Conservation (phyloP, 2,888 invertebrate species). For the Tanytarsus gracilentus region DNA sequence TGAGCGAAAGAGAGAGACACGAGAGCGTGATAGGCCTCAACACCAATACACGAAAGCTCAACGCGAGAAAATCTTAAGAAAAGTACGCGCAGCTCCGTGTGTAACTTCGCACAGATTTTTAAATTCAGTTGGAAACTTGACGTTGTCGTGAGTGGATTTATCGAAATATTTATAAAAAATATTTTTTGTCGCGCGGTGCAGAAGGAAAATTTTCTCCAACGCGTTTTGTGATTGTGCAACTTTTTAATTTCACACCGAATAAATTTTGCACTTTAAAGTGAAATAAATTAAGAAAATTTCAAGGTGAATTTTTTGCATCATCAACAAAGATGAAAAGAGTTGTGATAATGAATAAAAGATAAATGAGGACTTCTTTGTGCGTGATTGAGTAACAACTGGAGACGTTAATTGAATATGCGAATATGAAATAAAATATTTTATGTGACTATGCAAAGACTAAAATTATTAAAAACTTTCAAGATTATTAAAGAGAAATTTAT, state of each 20-base stretch:
- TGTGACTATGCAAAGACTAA: too few species aligned
- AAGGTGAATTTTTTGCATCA: slow-evolving; percentile 21
- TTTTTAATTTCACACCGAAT: slow-evolving; percentile 20
- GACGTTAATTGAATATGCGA: too few species aligned
- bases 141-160: slow-evolving; percentile 16
- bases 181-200: not conserved
- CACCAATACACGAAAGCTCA: not conserved
- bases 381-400: too few species aligned
- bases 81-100: not conserved
- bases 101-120: not conserved
- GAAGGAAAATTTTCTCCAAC: not conserved
- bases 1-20: not conserved
- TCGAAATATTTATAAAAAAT: too few species aligned
- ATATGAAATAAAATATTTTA: too few species aligned
- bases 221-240: slow-evolving; percentile 7
- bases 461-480: too few species aligned
- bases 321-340: too few species aligned
- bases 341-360: too few species aligned
- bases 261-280: not conserved
- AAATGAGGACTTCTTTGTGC: too few species aligned
- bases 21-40: not conserved
- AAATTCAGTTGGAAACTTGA: slow-evolving; percentile 15
- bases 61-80: slow-evolving; percentile 10
- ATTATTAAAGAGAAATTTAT: too few species aligned
- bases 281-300: slow-evolving; percentile 3